Base-by-base conservation (phyloP, 2,113 vertebrate genomes). In the Alces alces region DNA sequence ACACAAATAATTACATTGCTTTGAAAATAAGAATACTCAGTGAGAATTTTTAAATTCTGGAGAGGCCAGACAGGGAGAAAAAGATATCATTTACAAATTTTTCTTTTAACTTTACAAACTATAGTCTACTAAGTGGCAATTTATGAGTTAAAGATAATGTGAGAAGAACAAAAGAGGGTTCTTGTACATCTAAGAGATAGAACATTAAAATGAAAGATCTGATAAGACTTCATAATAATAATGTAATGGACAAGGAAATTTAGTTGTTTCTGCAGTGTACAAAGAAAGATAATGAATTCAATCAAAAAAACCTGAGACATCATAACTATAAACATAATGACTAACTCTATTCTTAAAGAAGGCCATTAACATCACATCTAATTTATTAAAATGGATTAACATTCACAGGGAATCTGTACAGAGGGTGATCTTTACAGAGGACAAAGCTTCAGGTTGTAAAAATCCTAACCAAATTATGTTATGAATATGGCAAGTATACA, bases 21-120 rank as follows among this genome's bases (percentile, higher is more conserved):
- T 61, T 82, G n/a, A 95, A 93, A 58, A 61, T 86, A 73, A 95
- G n/a, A 96, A n/a, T 80, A 93, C 3, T 50, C 54, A 93, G 33
- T 58, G 73, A 86, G 76, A 87, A 23, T 84, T 78, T 66, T n/a
- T 87, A 78, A 61, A 89, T 93, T 93, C 78, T 96, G 21, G 36
- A 80, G 54, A 39, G n/a, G 10, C 90, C 17, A 54, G n/a, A 61
- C 5, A 83, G 19, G 36, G 45, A 91, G 27, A 80, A 80, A 88
- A 73, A 61, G 5, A 3, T n/a, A 87, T 55, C 30, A 60, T 78
- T 93, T 83, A 52, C 17, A 80, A 73, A 86, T 70, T 23, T 83
- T 91, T 93, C 45, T 70, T 76, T 95, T 87, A 45, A 25, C 50
- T 94, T 94, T 73, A 70, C 8, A 73, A 80, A 91, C 12, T 33